These are phyloP conservation scores for Laothoe populi DNA, from an alignment of 2,888 invertebrate genomes.

Conservation along the genomic window DNA sequence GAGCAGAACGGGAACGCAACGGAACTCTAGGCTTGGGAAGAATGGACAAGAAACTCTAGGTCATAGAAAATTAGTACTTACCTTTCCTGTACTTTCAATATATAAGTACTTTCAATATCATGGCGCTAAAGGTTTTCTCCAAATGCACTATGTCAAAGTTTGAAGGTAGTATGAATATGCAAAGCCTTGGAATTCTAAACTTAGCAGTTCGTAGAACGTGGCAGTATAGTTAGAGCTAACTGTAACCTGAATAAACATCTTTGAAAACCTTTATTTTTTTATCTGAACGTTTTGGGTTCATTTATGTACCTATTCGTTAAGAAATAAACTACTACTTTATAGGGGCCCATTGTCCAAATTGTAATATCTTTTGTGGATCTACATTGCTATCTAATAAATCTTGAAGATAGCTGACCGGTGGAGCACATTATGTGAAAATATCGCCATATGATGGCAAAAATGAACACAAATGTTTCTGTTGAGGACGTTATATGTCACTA, in stretches of 20 bases:
- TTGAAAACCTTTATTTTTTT: slow-evolving; percentile 2
- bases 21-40: too few species aligned
- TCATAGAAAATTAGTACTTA: neutral
- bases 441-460: slow-evolving; percentile 62
- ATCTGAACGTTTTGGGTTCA: neutral
- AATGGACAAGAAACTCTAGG: too few species aligned
- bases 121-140: slow-evolving; percentile 9
- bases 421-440: slow-evolving; percentile 69
- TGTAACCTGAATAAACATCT: slow-evolving; percentile 12
- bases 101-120: neutral
- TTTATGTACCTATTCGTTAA: neutral
- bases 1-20: too few species aligned
- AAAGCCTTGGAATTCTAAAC: slow-evolving; percentile 47
- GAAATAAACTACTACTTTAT: slow-evolving; percentile 4
- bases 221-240: slow-evolving; percentile 22
- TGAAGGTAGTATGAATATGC: slow-evolving; percentile 51
- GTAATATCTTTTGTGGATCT: slow-evolving; percentile 19
- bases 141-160: slow-evolving; percentile 42
- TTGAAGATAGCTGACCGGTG: slow-evolving; percentile 61
- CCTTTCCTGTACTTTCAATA: too few species aligned
- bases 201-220: slow-evolving; percentile 36
- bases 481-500: slow-evolving; percentile 50
- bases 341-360: slow-evolving; percentile 6
- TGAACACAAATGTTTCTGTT: slow-evolving; percentile 60
- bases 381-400: slow-evolving; percentile 59